Conservation (phyloP, 1,140 invertebrate genomes). For the Chrysoperla carnea region DNA sequence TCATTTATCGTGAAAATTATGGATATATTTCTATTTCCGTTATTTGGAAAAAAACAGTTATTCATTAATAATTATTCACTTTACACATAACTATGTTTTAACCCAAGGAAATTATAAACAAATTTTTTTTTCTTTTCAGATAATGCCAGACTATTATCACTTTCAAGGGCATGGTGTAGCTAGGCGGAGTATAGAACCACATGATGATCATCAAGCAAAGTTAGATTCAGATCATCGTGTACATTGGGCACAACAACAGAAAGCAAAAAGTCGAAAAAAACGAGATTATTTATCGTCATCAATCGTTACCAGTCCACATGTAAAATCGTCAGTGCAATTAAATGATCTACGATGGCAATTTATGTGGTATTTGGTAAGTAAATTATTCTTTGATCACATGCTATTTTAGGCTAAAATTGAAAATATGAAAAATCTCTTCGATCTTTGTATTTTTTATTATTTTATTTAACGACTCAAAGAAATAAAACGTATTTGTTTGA, state of each 20-base stretch:
- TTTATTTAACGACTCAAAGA: too few relatives aligned
- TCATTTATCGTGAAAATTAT: too few relatives aligned
- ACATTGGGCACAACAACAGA: slow-evolving; percentile 51
- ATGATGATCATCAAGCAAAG: slow-evolving; percentile 41
- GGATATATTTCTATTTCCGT: too few relatives aligned
- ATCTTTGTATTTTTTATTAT: too few relatives aligned
- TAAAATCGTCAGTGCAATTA: slow-evolving; percentile 25
- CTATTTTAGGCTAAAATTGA: background rate
- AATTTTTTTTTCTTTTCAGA: slow-evolving; percentile 38
- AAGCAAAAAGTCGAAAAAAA: slow-evolving; percentile 45
- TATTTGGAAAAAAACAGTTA: too few relatives aligned
- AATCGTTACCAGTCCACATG: slow-evolving; percentile 14
- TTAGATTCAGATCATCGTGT: slow-evolving; percentile 52
- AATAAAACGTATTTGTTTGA: too few relatives aligned
- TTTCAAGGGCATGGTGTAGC: slow-evolving; percentile 54
- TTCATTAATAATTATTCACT: too few relatives aligned
- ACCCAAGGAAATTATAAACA: too few relatives aligned
- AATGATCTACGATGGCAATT: slow-evolving; percentile 72
- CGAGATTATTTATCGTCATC: slow-evolving; percentile 36
- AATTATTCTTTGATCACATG: slow-evolving; percentile 1
- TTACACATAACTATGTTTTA: too few relatives aligned
- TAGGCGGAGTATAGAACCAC: slow-evolving; percentile 51
- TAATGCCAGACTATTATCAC: slow-evolving; percentile 64
- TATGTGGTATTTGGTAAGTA: slow-evolving; percentile 84
- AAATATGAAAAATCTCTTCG: too few relatives aligned